Percentiles rank a stretch among this genome's conserved stretches.
Conservation (phyloP, 2,888 invertebrate genomes). For the Laspeyria flexula region DNA sequence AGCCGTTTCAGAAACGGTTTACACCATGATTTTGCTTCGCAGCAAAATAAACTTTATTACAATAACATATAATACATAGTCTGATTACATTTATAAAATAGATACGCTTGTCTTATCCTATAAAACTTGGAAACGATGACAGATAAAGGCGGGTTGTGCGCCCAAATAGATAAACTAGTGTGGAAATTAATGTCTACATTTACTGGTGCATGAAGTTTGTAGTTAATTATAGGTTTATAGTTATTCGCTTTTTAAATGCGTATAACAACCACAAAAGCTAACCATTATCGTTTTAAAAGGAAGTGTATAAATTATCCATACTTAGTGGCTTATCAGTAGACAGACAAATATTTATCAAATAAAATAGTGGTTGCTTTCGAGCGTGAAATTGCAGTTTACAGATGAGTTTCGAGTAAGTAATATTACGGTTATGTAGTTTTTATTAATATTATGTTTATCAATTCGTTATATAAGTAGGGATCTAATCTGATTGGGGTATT, state of each 20-base stretch:
- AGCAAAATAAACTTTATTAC: constrained; percentile 63
- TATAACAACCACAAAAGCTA: constrained; percentile 80
- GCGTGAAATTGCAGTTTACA: constrained; percentile 69
- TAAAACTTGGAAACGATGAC: constrained; percentile 76
- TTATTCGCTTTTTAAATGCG: constrained; percentile 79
- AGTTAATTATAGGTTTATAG: constrained; percentile 85
- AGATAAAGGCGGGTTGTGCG: constrained; percentile 85
- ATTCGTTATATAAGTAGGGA: too few relatives aligned
- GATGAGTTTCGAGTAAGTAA: constrained; percentile 50
- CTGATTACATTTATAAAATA: constrained; percentile 43
- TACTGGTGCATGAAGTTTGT: constrained; percentile 86
- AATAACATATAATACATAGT: constrained; percentile 55
- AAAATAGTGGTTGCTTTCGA: constrained; percentile 64
- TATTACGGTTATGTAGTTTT: too few relatives aligned
- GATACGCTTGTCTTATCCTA: constrained; percentile 66
- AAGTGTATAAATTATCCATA: constrained; percentile 78
- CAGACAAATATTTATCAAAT: constrained; percentile 75
- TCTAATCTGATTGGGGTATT: too few relatives aligned
- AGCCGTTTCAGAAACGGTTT: constrained; percentile 55
- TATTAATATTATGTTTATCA: too few relatives aligned
- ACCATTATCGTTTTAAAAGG: constrained; percentile 81
- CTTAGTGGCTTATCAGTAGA: constrained; percentile 70
- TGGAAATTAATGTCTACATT: constrained; percentile 87
- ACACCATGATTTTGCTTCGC: constrained; percentile 47
- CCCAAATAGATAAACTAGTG: constrained; percentile 86